Evolutionary conservation across 2,113 vertebrate species (phyloP).

Genomic region (Desmodus rotundus): DNA sequence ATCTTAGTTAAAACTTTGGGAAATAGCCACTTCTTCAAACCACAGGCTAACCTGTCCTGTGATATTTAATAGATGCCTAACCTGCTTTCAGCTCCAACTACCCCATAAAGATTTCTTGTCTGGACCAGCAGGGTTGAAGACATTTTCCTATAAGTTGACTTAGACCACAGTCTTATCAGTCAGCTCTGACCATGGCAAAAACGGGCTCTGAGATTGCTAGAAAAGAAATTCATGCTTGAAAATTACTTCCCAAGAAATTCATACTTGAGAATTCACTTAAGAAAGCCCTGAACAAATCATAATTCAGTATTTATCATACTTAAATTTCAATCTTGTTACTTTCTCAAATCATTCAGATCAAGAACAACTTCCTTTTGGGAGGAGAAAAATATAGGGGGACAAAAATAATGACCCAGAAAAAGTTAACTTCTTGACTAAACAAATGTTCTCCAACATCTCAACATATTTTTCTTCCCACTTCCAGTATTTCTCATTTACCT

Average conservation of each 20-base stretch:
- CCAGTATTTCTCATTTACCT: conserved; percentile 36
- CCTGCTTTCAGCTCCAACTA: conserved; percentile 73
- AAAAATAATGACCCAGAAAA: conserved; percentile 23
- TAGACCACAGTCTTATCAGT: conserved; percentile 72
- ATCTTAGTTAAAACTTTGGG: conserved; percentile 47
- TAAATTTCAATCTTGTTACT: conserved; percentile 55
- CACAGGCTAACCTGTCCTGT: conserved; percentile 68
- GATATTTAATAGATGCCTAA: conserved; percentile 70
- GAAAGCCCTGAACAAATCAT: conserved; percentile 53
- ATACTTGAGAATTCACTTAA: conserved; percentile 60
- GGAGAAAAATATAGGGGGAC: neutral
- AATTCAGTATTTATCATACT: conserved; percentile 33
- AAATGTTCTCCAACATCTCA: conserved; percentile 12
- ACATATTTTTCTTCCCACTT: conserved; percentile 22
- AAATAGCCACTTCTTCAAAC: conserved; percentile 48
- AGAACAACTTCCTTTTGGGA: conserved; percentile 31
- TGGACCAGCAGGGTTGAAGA: conserved; percentile 69
- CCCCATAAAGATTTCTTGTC: conserved; percentile 73
- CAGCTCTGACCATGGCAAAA: conserved; percentile 72
- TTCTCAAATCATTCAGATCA: conserved; percentile 39
- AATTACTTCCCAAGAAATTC: conserved; percentile 69
- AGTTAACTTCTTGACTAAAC: conserved; percentile 26
- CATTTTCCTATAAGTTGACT: conserved; percentile 69
- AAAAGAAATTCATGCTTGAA: conserved; percentile 75
- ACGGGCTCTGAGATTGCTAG: conserved; percentile 71